These are phyloP conservation scores for Mesoligia furuncula DNA, from an alignment of 2,888 invertebrate species.

Conservation along the genomic window DNA sequence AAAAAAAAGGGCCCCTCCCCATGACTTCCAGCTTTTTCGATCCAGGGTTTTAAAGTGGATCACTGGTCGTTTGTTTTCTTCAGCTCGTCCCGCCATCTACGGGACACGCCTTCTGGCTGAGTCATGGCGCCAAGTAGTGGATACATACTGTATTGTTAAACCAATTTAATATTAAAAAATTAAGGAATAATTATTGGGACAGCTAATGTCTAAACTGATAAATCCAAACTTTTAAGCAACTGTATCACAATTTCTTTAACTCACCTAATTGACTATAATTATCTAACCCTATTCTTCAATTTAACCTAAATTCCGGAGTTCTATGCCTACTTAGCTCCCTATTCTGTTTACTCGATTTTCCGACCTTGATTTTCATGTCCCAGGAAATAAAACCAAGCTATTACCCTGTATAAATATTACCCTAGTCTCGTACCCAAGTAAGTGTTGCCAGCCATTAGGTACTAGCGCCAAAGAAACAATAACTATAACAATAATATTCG, in stretches of 20 bases:
- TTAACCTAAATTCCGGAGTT: conserved; percentile 3
- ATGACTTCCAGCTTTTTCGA: too few relatives aligned
- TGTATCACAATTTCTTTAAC: too few relatives aligned
- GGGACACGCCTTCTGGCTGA: neutral
- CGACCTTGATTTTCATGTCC: conserved; percentile 45
- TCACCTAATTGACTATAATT: neutral
- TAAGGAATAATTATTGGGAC: neutral
- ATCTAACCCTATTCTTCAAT: neutral
- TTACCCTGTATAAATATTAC: conserved; percentile 59
- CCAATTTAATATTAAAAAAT: neutral
- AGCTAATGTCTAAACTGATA: neutral
- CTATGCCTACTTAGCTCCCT: neutral
- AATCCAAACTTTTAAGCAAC: neutral
- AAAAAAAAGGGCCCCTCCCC: neutral
- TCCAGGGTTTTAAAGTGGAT: neutral
- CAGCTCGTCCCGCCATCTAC: neutral
- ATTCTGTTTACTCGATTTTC: conserved; percentile 5
- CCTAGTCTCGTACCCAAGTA: conserved; percentile 71
- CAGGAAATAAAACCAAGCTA: conserved; percentile 26
- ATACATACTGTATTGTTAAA: neutral
- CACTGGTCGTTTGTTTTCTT: neutral
- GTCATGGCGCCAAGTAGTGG: neutral
- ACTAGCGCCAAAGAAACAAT: conserved; percentile 79
- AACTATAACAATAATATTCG: conserved; percentile 86
- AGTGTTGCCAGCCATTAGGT: conserved; percentile 80